Conservation (phyloP, 2,888 invertebrate species). For the Drosophila eohydei region DNA sequence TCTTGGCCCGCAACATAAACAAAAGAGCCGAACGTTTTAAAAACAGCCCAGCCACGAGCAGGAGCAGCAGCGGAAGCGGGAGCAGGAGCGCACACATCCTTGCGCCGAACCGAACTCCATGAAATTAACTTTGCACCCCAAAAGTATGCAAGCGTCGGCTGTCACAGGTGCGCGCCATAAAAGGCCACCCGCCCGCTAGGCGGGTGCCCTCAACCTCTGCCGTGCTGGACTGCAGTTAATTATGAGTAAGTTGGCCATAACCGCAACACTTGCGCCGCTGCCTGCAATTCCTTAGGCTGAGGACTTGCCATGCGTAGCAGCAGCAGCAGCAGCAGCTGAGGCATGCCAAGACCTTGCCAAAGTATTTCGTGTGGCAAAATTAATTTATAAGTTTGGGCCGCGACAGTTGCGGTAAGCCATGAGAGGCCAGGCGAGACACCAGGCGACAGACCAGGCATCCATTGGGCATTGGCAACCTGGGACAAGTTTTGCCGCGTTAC, state of each 20-base stretch:
- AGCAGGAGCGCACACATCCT: slow-evolving; percentile 5
- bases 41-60: slow-evolving; percentile 9
- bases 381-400: slow-evolving; percentile 74
- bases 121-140: slow-evolving; percentile 64
- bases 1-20: slow-evolving; percentile 73
- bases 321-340: slow-evolving; percentile 54
- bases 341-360: slow-evolving; percentile 62
- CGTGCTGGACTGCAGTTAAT: slow-evolving; percentile 68
- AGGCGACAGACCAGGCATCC: background rate
- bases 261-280: slow-evolving; percentile 60
- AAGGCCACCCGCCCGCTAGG: background rate
- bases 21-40: slow-evolving; percentile 68
- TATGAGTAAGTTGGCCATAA: slow-evolving; percentile 66
- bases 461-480: slow-evolving; percentile 35
- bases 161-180: slow-evolving; percentile 60
- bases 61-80: background rate
- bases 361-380: slow-evolving; percentile 74
- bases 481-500: slow-evolving; percentile 42
- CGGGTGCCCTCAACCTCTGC: background rate
- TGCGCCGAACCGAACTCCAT: slow-evolving; percentile 51
- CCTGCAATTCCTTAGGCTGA: slow-evolving; percentile 69
- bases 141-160: slow-evolving; percentile 47
- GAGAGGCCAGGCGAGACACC: background rate
- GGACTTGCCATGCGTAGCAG: slow-evolving; percentile 20
- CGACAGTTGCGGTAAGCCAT: slow-evolving; percentile 23